Base-by-base conservation (phyloP, 2,888 invertebrate species). In the Zygogramma bicolorata region DNA sequence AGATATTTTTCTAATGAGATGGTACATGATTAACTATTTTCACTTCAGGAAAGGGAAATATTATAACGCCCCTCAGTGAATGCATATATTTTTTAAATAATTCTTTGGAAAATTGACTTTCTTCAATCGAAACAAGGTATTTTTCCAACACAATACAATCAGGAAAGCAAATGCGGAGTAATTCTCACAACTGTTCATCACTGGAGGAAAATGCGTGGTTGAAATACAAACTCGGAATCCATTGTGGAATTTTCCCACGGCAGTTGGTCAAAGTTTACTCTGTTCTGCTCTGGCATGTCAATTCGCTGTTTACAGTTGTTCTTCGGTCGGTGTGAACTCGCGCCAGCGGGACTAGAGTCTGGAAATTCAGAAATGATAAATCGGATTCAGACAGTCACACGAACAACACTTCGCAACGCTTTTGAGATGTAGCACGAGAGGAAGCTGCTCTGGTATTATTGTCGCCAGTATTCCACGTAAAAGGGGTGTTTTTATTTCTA, bases 241-340 rank as follows among this genome's bases (percentile, higher is more conserved):
- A 53, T 27, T 53, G 27, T 53, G 27, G n/a, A 27, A 27, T 25
- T 53, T 53, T 53, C 53, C 53, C 53, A 53, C 53, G 27, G 10
- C 25, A 27, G 53, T 53, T 53, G 53, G 53, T 53, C 53, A 27
- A 53, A 53, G 53, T 53, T 53, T 22, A 27, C 53, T 53, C 53
- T 53, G 53, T 53, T 53, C 27, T 22, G 25, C 2, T 25, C 53
- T 22, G 8, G 53, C 53, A 53, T 53, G 53, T 53, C 53, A 53
- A 53, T 53, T 53, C 53, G 27, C 25, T 53, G 53, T 53, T 53
- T 53, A 25, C 53, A 25, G 25, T 53, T 53, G 53, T 53, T 53
- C 25, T 27, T 53, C 38, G 53, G 53, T 53, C n/a, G 27, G 25
- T 27, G 25, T 53, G 1, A 53, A 27, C 53, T n/a, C 18, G 53